phyloP scores from a whole-genome alignment of 2,888 invertebrate species.

The Athalia circularis region DNA sequence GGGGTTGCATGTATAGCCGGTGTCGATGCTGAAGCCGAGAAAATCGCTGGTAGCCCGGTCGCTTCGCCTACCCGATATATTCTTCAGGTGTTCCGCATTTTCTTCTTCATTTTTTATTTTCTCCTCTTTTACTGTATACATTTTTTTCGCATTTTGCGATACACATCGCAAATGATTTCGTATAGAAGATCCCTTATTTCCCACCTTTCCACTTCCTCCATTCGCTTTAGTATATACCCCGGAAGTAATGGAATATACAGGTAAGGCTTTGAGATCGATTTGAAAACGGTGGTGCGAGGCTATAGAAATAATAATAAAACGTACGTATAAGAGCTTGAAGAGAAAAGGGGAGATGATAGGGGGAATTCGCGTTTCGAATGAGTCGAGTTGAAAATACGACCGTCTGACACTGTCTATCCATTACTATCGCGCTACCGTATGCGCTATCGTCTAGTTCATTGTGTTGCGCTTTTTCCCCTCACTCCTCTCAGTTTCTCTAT shows the following conservation, averaged over 20 bases:
- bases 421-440: slow-evolving; percentile 32
- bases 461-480: not conserved
- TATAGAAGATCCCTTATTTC: no score
- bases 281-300: not conserved
- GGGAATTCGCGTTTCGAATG: slow-evolving; percentile 7
- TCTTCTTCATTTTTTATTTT: no score
- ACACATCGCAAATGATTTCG: no score
- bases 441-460: not conserved
- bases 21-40: not conserved
- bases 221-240: no score
- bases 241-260: no score
- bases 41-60: not conserved
- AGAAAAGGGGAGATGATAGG: slow-evolving; percentile 3
- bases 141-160: no score
- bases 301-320: not conserved
- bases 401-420: slow-evolving; percentile 37
- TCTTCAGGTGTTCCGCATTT: no score
- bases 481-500: not conserved
- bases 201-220: no score
- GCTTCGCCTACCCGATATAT: no score
- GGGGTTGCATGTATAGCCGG: not conserved
- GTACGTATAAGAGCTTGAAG: not conserved
- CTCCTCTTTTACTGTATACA: no score
- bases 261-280: not conserved
- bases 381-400: slow-evolving; percentile 37